Percentiles rank a stretch among this genome's conserved stretches.
Evolutionary conservation across 1,140 invertebrate species (phyloP).

Genomic region (Scaptomyza pallida): DNA sequence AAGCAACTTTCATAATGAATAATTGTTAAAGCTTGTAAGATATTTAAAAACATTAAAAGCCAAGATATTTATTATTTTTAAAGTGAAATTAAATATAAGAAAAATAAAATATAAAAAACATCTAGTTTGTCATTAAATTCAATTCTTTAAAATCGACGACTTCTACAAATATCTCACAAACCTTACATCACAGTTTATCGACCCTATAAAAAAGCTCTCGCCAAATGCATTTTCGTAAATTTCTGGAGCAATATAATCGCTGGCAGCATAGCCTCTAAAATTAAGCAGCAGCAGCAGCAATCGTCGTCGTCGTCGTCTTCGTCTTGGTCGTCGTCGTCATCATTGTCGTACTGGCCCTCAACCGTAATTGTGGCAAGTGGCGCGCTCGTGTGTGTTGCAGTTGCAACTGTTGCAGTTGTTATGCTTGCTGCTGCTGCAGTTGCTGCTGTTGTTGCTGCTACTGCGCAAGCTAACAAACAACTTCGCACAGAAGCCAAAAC

Average conservation of each 20-base stretch:
- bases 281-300: slow-evolving; percentile 73
- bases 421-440: slow-evolving; percentile 1
- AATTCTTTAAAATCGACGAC: no score
- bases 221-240: slow-evolving; percentile 66
- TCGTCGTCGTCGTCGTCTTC: slow-evolving; percentile 7
- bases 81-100: no score
- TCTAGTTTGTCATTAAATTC: no score
- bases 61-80: no score
- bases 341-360: slow-evolving; percentile 7
- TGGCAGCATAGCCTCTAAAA: slow-evolving; percentile 64
- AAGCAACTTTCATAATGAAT: no score
- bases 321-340: no score
- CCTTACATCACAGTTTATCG: background rate
- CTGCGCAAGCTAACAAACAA: slow-evolving; percentile 54
- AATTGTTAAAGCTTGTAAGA: no score
- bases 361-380: slow-evolving; percentile 75
- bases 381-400: slow-evolving; percentile 37
- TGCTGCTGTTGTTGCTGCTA: slow-evolving; percentile 59
- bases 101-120: no score
- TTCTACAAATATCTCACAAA: background rate
- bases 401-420: slow-evolving; percentile 27
- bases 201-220: background rate
- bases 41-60: no score
- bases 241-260: slow-evolving; percentile 81
- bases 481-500: slow-evolving; percentile 75